phyloP scores from a whole-genome alignment of 1,140 invertebrate species.

The Listronotus oregonensis region DNA sequence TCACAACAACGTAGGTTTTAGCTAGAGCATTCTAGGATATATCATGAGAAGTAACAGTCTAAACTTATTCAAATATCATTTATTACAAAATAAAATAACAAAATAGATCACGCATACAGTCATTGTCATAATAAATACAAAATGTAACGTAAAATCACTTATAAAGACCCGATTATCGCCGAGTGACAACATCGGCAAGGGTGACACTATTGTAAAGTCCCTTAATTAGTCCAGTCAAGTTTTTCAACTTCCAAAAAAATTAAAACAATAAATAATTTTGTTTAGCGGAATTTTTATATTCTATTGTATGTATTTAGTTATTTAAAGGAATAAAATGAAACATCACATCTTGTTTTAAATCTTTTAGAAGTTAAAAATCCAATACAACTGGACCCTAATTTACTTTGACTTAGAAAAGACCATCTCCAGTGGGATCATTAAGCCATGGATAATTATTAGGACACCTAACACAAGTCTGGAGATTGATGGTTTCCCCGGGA shows the following conservation, averaged over 20 bases:
- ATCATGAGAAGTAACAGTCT: slow-evolving; percentile 45
- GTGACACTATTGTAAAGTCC: slow-evolving; percentile 36
- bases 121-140: slow-evolving; percentile 49
- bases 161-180: slow-evolving; percentile 46
- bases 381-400: too few relatives aligned
- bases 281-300: too few relatives aligned
- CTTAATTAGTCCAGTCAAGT: slow-evolving; percentile 33
- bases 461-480: slow-evolving; percentile 91
- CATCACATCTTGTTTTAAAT: too few relatives aligned
- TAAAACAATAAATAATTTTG: too few relatives aligned
- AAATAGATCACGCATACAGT: slow-evolving; percentile 51
- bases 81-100: slow-evolving; percentile 44
- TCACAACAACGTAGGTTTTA: slow-evolving; percentile 26
- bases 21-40: slow-evolving; percentile 6
- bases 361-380: too few relatives aligned
- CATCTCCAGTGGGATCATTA: slow-evolving; percentile 90
- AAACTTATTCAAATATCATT: slow-evolving; percentile 42
- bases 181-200: slow-evolving; percentile 14
- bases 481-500: slow-evolving; percentile 88
- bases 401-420: slow-evolving; percentile 61
- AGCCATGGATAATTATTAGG: slow-evolving; percentile 94
- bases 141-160: slow-evolving; percentile 48
- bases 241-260: background rate
- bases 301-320: too few relatives aligned
- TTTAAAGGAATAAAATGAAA: too few relatives aligned